Evolutionary conservation across 2,113 vertebrate species (phyloP), one percentile per base, ranked within the genome.

Genomic region (Python bivittatus): DNA sequence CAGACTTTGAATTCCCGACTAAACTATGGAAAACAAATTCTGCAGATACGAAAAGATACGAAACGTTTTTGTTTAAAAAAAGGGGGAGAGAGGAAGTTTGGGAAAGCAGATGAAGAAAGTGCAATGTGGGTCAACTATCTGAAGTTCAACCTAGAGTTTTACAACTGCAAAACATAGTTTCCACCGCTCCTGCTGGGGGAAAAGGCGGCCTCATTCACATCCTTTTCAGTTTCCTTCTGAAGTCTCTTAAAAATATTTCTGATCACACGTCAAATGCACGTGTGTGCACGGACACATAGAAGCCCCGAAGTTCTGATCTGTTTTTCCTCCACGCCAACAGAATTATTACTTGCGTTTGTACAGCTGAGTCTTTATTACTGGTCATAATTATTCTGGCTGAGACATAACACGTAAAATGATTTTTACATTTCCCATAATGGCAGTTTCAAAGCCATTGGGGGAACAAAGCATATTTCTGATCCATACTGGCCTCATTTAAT

Each of bases 381-480:
- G 0, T 11, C 22, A 13, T n/a, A 72, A 57, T 72, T 38, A 86
- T 86, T 57, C 38, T n/a, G 89, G 2, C 8, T 83, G 38, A 91
- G 54, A 53, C 57, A 88, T 33, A n/a, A 0, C 8, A 57, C 20
- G 15, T 0, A 3, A 1, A 0, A 3, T 27, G 52, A 22, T 29
- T 52, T 0, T 0, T 0, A 25, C 33, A 17, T 33, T 44, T 60
- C 53, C 15, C 60, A 27, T 25, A 86, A 11, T 0, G 0, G 2
- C 17, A 90, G 38, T 10, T 56, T 61, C 25, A 12, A 89, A 44
- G 42, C 42, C 29, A 1, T 25, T 85, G 27, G 1, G 83, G 92
- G 60, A 88, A 88, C 29, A 48, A 44, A 54, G 5, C 4, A 1
- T 17, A 42, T 83, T 88, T 27, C 91, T 0, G 0, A 1, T 29